Base-by-base conservation (phyloP, 2,888 invertebrate species). In the Griposia aprilina region DNA sequence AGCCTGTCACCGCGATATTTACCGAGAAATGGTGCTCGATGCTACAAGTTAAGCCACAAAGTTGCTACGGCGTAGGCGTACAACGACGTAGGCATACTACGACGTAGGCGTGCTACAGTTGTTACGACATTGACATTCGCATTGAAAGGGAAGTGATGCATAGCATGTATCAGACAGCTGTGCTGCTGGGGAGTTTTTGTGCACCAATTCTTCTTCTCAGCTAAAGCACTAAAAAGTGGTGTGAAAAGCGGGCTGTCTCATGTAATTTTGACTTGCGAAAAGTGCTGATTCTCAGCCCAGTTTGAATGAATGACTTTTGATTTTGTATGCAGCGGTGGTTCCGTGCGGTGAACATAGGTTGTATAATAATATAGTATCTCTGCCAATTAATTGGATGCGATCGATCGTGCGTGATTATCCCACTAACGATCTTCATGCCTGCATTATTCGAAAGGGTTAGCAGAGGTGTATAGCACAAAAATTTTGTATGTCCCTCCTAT, bases 41-140 rank as follows among this genome's bases (percentile, higher is more conserved):
- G 70, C 30, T 63, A 63, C 68, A n/a, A 36, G 62, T 57, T 75
- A 82, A 36, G 36, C 75, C 55, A 74, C 55, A 30, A 62, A 57
- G 2, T 67, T 60, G 48, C 83, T 83, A 81, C 83, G 80, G 15
- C 78, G 83, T 78, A 83, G 70, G 10, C 70, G 0, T 41, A 48
- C 69, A 77, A 81, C 71, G 55, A 17, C 70, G 83, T 76, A 82
- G 69, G 11, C 69, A n/a, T n/a, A 48, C 69, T 82, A 81, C 71
- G 55, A 17, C 70, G 83, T 76, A 82, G 69, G 11, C 69, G 1
- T 60, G 69, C 65, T 82, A 81, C 55, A n/a, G 15, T 11, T 50
- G 68, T 36, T 68, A 72, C 30, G 63, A n/a, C 15, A 74, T 66
- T 52, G 59, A 30, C 52, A 74, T 66, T 36, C 15, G 20, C 10